phyloP scores from a whole-genome alignment of 2,888 invertebrate genomes.

The Stenotaenia linearis region DNA sequence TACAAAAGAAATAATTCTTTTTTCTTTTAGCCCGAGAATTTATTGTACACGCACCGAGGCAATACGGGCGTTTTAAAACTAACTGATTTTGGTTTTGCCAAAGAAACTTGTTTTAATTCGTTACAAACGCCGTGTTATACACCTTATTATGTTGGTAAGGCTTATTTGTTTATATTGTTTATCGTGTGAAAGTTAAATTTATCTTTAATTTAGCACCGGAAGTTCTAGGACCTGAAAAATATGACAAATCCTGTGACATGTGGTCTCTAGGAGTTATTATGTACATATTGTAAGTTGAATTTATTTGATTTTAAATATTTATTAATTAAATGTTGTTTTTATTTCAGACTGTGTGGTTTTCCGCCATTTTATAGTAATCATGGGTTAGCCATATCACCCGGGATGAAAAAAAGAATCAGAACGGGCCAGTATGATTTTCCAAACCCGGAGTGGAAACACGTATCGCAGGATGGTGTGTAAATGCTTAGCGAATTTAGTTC shows the following conservation, averaged over 20 bases:
- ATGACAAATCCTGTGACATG: conserved; percentile 98
- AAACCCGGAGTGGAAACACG: conserved; percentile 89
- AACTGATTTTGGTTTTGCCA: conserved; percentile 99
- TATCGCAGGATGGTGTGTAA: conserved; percentile 70
- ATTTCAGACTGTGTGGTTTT: conserved; percentile 75
- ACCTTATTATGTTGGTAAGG: conserved; percentile 91
- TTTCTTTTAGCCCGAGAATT: conserved; percentile 51
- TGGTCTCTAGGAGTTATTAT: conserved; percentile 99
- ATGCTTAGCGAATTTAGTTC: no score
- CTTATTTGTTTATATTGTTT: neutral
- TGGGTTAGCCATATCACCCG: conserved; percentile 95
- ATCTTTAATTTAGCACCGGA: conserved; percentile 68
- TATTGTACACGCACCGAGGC: conserved; percentile 49
- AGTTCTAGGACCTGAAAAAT: conserved; percentile 93
- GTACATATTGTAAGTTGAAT: conserved; percentile 79
- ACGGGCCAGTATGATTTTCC: conserved; percentile 97
- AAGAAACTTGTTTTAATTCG: conserved; percentile 81
- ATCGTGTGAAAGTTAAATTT: no score
- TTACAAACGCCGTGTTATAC: conserved; percentile 98
- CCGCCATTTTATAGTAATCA: conserved; percentile 99
- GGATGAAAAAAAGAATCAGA: conserved; percentile 95
- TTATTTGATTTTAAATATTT: no score
- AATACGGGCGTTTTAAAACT: conserved; percentile 75
- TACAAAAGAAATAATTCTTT: conserved; percentile 26
- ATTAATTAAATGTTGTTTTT: no score